A percentile compares a stretch with the other conserved stretches of the same genome.
phyloP scores from a whole-genome alignment of 2,113 vertebrate species.

The Pedionomus torquatus region DNA sequence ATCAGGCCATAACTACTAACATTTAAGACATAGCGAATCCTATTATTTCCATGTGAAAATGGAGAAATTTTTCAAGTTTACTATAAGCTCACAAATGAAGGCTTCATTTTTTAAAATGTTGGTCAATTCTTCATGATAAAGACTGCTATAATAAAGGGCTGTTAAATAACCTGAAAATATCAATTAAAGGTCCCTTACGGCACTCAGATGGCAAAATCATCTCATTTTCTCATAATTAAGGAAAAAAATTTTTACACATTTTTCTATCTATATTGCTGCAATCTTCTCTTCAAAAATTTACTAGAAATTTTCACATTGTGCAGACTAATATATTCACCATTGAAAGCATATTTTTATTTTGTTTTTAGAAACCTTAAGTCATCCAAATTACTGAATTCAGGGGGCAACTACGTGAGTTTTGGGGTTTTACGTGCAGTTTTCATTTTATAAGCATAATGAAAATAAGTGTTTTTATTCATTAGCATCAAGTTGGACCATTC shows the following conservation, averaged over 20 bases:
- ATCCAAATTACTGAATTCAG: neutral
- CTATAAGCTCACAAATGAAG: neutral
- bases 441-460: neutral
- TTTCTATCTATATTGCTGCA: neutral
- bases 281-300: neutral
- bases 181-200: neutral
- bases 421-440: neutral
- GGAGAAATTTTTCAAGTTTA: rapidly evolving
- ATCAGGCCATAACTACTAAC: neutral
- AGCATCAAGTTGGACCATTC: neutral
- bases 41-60: neutral
- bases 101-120: rapidly evolving
- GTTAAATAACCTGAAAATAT: neutral
- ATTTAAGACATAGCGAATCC: neutral
- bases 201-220: neutral
- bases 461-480: neutral
- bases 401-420: neutral
- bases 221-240: neutral
- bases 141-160: neutral
- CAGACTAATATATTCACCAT: neutral
- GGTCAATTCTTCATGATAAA: neutral
- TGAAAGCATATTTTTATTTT: neutral
- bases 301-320: neutral
- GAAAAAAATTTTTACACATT: neutral
- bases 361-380: neutral